Conservation (phyloP, 2,888 invertebrate genomes). For the Eristalis pertinax region DNA sequence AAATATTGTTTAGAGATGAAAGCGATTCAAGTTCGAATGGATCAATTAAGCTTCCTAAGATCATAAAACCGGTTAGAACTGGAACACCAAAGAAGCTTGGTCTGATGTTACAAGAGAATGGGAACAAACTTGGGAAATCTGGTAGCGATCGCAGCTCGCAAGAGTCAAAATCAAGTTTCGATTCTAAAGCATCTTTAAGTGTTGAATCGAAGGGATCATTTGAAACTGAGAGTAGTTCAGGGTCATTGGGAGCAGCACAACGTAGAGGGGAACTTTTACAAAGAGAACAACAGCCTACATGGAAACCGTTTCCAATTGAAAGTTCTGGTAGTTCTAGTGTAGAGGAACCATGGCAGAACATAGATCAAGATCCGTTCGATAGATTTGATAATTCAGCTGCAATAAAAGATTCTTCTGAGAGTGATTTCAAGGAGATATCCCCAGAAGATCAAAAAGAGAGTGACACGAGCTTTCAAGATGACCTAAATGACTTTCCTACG, state of each 20-base stretch:
- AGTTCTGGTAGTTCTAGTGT: constrained; percentile 93
- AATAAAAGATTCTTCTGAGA: constrained; percentile 79
- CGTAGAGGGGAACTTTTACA: constrained; percentile 84
- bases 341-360: constrained; percentile 91
- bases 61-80: constrained; percentile 80
- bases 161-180: constrained; percentile 85
- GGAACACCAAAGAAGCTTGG: constrained; percentile 80
- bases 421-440: constrained; percentile 82
- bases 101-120: constrained; percentile 82
- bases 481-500: constrained; percentile 88
- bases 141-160: constrained; percentile 81
- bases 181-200: constrained; percentile 85
- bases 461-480: constrained; percentile 88
- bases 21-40: constrained; percentile 85
- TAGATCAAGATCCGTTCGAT: constrained; percentile 87
- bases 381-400: constrained; percentile 81
- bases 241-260: constrained; percentile 87
- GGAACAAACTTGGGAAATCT: constrained; percentile 77
- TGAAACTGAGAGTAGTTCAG: constrained; percentile 89
- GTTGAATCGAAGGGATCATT: constrained; percentile 88
- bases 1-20: constrained; percentile 82
- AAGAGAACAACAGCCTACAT: constrained; percentile 89
- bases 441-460: constrained; percentile 83
- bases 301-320: constrained; percentile 92
- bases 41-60: constrained; percentile 83